phyloP scores from a whole-genome alignment of 2,113 vertebrate species.

The Crotalus viridis region DNA sequence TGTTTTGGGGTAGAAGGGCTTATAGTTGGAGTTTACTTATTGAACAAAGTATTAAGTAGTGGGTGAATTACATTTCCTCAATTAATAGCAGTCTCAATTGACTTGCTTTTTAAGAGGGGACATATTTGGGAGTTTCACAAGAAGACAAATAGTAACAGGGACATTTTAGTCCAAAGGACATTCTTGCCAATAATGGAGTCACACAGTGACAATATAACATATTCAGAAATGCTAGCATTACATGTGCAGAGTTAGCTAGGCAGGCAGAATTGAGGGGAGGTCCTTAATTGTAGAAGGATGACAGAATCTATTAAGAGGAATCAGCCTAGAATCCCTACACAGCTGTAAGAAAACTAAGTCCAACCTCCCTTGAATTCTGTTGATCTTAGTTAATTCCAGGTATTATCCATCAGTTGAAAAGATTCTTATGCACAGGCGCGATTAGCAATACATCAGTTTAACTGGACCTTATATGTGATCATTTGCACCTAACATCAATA shows the following conservation, averaged over 20 bases:
- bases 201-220: background rate
- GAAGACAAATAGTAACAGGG: background rate
- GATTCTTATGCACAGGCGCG: background rate
- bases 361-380: background rate
- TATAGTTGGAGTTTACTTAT: background rate
- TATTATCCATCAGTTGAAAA: background rate
- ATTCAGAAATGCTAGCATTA: background rate
- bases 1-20: background rate
- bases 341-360: background rate
- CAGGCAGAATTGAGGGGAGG: background rate
- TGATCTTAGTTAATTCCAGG: background rate
- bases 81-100: background rate
- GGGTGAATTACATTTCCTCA: background rate
- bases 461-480: background rate
- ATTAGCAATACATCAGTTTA: background rate
- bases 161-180: background rate
- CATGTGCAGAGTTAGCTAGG: background rate
- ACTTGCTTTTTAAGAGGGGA: background rate
- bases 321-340: background rate
- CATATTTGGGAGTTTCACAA: background rate
- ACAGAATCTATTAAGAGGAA: background rate
- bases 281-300: background rate
- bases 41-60: background rate
- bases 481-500: background rate
- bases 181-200: background rate